Evolutionary conservation across 2,888 invertebrate genomes (phyloP).

Genomic region (Punctoribates punctum): DNA sequence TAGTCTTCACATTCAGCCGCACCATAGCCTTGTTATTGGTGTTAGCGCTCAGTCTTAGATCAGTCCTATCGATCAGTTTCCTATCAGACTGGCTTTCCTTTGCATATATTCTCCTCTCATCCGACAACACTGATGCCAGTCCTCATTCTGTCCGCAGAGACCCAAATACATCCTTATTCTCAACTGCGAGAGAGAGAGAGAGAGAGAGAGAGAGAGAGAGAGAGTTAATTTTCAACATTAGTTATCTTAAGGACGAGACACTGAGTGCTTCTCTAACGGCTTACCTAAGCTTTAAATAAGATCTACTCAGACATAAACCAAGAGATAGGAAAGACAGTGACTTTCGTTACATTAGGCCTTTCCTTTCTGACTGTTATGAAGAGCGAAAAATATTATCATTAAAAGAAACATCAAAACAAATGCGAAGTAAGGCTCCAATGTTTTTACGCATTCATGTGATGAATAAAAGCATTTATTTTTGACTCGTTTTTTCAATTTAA

Average conservation of each 20-base stretch:
- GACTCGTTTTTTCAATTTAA: slow-evolving; percentile 15
- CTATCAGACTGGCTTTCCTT: neutral
- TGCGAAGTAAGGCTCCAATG: neutral
- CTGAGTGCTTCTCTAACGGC: neutral
- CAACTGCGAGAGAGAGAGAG: neutral
- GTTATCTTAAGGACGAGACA: neutral
- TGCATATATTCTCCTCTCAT: neutral
- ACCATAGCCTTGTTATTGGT: neutral
- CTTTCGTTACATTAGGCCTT: neutral
- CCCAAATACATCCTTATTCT: neutral
- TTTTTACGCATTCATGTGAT: neutral
- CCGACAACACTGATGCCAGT: neutral
- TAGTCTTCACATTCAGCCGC: slow-evolving; percentile 7
- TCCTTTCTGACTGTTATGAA: neutral
- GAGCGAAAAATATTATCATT: neutral
- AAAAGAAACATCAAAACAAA: neutral
- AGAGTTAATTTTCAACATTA: slow-evolving; percentile 16
- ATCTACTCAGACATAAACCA: neutral
- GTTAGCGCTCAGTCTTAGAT: neutral
- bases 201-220: neutral
- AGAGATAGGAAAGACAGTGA: neutral
- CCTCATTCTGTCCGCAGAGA: neutral
- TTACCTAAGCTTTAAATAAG: slow-evolving; percentile 5
- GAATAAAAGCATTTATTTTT: neutral
- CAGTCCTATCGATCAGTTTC: slow-evolving; percentile 19